These are phyloP conservation scores for Dryomyza anilis DNA, from an alignment of 2,888 invertebrate species.

Conservation along the genomic window DNA sequence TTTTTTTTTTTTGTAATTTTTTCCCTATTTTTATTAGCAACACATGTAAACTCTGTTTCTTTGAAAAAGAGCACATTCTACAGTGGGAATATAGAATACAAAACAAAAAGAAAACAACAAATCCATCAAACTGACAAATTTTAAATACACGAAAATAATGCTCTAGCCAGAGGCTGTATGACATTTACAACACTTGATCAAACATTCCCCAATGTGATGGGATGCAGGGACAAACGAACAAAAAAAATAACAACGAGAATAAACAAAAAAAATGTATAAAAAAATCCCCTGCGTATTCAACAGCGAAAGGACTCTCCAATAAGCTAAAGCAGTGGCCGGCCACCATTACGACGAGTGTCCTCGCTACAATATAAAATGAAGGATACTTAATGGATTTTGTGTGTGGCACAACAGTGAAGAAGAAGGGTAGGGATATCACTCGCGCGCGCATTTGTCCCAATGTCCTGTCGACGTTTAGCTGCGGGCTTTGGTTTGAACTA, in stretches of 20 bases:
- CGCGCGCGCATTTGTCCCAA: not conserved
- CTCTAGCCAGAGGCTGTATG: not conserved
- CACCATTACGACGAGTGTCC: not conserved
- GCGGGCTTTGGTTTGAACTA: not conserved
- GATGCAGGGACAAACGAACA: not conserved
- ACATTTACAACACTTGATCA: slow-evolving; percentile 5
- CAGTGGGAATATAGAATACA: not conserved
- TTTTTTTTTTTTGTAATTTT: no score
- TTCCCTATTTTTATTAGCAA: no score
- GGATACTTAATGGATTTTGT: slow-evolving; percentile 22
- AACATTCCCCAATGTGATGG: not conserved
- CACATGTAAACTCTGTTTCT: no score
- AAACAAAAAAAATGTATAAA: not conserved
- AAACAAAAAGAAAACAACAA: not conserved
- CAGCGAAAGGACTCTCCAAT: no score
- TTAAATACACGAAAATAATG: slow-evolving; percentile 5
- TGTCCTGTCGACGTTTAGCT: not conserved
- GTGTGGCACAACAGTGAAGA: no score
- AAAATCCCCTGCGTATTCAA: not conserved
- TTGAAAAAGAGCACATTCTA: not conserved
- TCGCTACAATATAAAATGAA: not conserved
- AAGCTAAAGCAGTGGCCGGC: not conserved
- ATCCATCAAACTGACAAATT: slow-evolving; percentile 17
- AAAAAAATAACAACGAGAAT: not conserved
- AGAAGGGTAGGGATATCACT: not conserved